These are phyloP conservation scores for Allolobophora icterica DNA, from an alignment of 2,888 invertebrate genomes.

Conservation along the genomic window DNA sequence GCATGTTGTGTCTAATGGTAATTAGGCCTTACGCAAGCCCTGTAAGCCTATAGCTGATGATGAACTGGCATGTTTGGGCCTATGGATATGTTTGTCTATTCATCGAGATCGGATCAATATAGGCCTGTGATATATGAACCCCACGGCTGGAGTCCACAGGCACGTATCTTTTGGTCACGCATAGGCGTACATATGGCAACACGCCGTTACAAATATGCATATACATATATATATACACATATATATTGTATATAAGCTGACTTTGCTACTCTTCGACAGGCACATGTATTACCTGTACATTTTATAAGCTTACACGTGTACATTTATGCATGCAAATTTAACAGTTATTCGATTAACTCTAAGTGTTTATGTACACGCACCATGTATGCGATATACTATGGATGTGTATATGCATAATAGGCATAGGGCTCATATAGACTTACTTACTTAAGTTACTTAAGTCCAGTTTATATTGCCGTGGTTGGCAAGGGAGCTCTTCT, in stretches of 20 bases:
- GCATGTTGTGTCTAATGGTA: background rate
- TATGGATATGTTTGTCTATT: background rate
- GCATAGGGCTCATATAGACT: no score
- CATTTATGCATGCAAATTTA: background rate
- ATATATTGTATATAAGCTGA: background rate
- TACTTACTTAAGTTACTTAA: no score
- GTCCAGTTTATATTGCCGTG: no score
- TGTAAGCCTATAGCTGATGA: background rate
- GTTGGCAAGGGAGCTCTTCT: no score
- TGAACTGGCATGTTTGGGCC: background rate
- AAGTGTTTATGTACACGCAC: background rate
- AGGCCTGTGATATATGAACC: background rate
- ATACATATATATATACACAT: background rate
- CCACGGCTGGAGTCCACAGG: background rate
- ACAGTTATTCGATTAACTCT: background rate
- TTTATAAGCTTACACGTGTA: no score
- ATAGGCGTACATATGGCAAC: background rate
- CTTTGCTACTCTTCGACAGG: background rate
- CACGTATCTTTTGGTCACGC: background rate
- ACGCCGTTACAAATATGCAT: no score
- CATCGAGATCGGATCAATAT: slow-evolving; percentile 17
- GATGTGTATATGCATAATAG: no score
- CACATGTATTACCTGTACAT: background rate
- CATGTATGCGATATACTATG: no score
- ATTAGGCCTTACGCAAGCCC: background rate